Evolutionary conservation across 2,888 invertebrate species (phyloP).

Genomic region (Xestia rhomboidea): DNA sequence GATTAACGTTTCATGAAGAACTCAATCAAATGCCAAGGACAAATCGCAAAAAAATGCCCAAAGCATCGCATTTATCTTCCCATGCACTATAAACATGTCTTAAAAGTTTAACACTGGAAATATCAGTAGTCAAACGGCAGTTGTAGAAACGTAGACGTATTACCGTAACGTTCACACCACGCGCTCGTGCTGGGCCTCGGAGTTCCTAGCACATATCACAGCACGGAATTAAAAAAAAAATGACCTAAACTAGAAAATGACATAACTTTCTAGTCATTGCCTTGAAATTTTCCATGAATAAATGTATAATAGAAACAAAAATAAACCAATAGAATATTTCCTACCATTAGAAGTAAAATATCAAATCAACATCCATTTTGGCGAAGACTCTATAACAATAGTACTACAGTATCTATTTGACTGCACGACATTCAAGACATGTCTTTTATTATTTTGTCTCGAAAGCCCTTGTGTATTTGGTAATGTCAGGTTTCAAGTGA

Average conservation of each 20-base stretch:
- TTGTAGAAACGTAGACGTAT: no score
- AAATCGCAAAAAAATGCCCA: no score
- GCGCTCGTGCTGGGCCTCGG: no score
- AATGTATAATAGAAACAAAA: slow-evolving; percentile 27
- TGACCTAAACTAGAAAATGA: neutral
- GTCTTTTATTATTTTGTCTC: slow-evolving; percentile 33
- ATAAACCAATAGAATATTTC: slow-evolving; percentile 5
- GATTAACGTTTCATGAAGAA: no score
- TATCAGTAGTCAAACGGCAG: no score
- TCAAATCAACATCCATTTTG: slow-evolving; percentile 22
- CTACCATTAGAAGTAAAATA: slow-evolving; percentile 19
- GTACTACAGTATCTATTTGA: neutral
- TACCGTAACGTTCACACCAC: no score
- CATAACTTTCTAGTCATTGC: neutral
- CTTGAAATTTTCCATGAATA: slow-evolving; percentile 27
- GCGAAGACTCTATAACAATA: neutral
- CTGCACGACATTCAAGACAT: neutral
- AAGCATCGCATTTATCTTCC: no score
- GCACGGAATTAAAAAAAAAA: neutral
- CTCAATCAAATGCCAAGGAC: no score
- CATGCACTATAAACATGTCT: no score
- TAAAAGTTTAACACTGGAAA: no score
- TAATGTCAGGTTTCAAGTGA: slow-evolving; percentile 36
- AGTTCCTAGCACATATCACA: no score
- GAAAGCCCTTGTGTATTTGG: slow-evolving; percentile 18